Conservation (phyloP, 2,113 vertebrate genomes). For the Brienomyrus longianalis region DNA sequence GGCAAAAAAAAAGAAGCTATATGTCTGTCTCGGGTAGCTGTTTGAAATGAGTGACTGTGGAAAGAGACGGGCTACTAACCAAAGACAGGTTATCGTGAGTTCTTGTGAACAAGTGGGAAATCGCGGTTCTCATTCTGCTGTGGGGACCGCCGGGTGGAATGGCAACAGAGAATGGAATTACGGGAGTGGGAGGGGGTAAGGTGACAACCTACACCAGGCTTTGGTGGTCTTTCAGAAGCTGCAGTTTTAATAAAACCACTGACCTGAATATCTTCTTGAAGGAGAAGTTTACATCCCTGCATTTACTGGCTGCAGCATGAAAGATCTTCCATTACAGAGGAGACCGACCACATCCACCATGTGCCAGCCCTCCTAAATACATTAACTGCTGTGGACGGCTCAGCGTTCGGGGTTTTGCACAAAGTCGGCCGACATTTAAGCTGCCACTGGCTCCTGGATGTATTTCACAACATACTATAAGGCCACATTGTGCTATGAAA, state of each 20-base stretch:
- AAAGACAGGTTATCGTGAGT: background rate
- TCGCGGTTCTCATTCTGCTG: background rate
- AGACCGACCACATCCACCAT: background rate
- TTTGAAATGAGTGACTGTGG: background rate
- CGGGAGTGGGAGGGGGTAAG: background rate
- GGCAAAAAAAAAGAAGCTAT: background rate
- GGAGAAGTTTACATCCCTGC: conserved; percentile 28
- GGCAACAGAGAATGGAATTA: background rate
- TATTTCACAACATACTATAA: background rate
- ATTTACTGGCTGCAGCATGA: conserved; percentile 21
- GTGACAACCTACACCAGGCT: background rate
- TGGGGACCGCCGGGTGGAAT: background rate
- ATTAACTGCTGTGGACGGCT: background rate
- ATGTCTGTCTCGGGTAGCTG: background rate
- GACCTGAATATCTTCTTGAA: conserved; percentile 8
- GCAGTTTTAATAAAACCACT: conserved; percentile 19
- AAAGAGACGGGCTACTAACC: background rate
- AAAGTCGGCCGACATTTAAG: background rate
- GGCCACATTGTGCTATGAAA: background rate
- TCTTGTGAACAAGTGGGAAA: background rate
- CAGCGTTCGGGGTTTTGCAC: background rate
- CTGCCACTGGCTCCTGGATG: background rate
- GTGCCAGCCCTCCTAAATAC: background rate
- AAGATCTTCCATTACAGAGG: conserved; percentile 24
- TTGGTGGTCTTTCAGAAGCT: background rate